Percentiles rank a stretch among this genome's conserved stretches.
Conservation (phyloP, 2,888 invertebrate genomes). For the Tiphia femorata region DNA sequence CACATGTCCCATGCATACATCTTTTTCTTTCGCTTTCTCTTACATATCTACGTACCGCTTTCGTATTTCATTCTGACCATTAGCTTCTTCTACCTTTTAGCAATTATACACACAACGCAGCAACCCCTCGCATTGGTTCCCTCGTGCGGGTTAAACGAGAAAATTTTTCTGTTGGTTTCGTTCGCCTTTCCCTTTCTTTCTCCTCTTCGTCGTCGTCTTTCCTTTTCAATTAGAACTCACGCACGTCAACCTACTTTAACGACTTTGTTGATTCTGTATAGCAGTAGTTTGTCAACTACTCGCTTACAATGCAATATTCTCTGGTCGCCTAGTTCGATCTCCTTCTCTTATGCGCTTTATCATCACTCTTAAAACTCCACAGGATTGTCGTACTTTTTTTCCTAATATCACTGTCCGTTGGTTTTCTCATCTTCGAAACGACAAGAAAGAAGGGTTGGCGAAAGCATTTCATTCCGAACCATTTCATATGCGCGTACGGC, state of each 20-base stretch:
- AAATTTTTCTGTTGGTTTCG: background rate
- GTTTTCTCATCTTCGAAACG: too few relatives aligned
- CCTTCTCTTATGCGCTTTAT: background rate
- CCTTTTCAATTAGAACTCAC: background rate
- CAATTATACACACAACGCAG: background rate
- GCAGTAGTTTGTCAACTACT: slow-evolving; percentile 57
- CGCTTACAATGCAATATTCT: background rate
- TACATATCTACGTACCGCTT: background rate
- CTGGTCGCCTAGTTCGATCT: background rate
- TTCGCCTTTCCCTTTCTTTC: background rate
- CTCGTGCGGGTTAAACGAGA: background rate
- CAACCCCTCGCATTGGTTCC: slow-evolving; percentile 13
- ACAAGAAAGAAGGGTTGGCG: too few relatives aligned
- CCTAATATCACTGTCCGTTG: too few relatives aligned
- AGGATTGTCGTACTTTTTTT: too few relatives aligned
- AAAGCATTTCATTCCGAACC: too few relatives aligned
- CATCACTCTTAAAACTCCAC: too few relatives aligned
- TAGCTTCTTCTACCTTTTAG: background rate
- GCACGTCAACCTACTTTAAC: background rate
- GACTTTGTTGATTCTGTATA: slow-evolving; percentile 54
- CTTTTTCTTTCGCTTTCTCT: slow-evolving; percentile 11
- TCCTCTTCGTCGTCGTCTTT: background rate
- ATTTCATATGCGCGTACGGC: too few relatives aligned
- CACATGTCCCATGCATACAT: background rate
- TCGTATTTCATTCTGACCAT: slow-evolving; percentile 12